Conservation (phyloP, 2,797 vertebrate genomes). For the Phrynocephalus guinanensis region DNA sequence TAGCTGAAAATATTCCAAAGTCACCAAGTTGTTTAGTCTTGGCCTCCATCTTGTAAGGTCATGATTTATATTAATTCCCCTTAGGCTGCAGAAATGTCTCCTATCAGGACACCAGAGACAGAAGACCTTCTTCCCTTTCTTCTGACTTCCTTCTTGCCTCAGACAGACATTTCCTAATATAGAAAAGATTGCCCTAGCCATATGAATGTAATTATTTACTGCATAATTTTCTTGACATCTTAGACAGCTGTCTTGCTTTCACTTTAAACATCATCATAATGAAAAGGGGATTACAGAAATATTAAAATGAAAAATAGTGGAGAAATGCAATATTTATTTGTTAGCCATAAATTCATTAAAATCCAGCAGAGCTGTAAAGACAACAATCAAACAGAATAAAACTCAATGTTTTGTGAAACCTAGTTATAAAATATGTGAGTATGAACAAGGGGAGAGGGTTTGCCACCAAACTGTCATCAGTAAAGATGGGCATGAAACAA, state of each 20-base stretch:
- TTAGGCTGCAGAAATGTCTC: too few species aligned
- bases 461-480: background rate
- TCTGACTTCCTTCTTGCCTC: background rate
- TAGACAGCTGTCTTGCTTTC: background rate
- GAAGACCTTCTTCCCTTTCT: background rate
- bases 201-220: background rate
- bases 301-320: background rate
- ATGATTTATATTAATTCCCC: background rate
- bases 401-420: background rate
- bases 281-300: background rate
- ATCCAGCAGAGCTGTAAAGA: background rate
- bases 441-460: background rate
- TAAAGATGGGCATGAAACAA: background rate
- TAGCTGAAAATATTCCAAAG: background rate
- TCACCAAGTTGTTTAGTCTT: background rate
- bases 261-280: background rate
- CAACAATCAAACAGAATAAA: background rate
- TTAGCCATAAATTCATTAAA: background rate
- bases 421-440: background rate
- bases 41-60: too few species aligned
- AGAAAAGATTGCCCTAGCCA: background rate
- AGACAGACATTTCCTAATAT: background rate
- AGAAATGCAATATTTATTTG: background rate
- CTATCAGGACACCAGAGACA: background rate
- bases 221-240: background rate